phyloP scores from a whole-genome alignment of 2,113 vertebrate genomes.

The Ochotona princeps region DNA sequence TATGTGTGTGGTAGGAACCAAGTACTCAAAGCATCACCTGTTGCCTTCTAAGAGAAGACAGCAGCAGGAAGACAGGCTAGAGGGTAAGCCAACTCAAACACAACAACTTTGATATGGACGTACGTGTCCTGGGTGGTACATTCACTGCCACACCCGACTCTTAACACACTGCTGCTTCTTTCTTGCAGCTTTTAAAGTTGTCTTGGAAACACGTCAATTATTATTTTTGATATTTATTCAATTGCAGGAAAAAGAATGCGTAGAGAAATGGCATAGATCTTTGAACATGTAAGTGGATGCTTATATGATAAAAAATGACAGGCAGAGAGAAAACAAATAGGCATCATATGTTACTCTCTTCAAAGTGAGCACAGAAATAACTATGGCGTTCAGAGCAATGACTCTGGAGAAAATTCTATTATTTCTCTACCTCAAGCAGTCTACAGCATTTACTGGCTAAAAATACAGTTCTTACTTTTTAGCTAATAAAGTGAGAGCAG shows the following conservation, averaged over 20 bases:
- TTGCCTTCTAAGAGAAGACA: too few relatives aligned
- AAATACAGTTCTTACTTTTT: neutral
- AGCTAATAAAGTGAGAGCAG: neutral
- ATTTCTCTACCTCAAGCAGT: neutral
- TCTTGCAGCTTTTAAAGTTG: neutral
- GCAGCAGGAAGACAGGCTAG: too few relatives aligned
- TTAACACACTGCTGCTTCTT: neutral
- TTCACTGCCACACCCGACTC: too few relatives aligned
- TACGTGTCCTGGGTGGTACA: too few relatives aligned
- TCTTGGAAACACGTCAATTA: neutral
- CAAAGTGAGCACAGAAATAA: neutral
- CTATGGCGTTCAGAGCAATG: neutral
- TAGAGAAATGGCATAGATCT: neutral
- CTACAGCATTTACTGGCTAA: neutral
- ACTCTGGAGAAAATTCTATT: neutral
- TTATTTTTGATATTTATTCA: neutral
- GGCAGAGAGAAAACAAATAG: neutral
- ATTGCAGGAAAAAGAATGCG: neutral
- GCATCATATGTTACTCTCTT: too few relatives aligned
- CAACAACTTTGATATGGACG: too few relatives aligned
- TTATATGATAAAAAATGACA: neutral
- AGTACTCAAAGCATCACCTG: too few relatives aligned
- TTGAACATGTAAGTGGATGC: neutral
- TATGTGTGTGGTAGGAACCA: too few relatives aligned
- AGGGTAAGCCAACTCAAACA: too few relatives aligned